A percentile compares a stretch with the other conserved stretches of the same genome.
Conservation (phyloP, 2,113 vertebrate genomes). For the Seriola rivoliana region DNA sequence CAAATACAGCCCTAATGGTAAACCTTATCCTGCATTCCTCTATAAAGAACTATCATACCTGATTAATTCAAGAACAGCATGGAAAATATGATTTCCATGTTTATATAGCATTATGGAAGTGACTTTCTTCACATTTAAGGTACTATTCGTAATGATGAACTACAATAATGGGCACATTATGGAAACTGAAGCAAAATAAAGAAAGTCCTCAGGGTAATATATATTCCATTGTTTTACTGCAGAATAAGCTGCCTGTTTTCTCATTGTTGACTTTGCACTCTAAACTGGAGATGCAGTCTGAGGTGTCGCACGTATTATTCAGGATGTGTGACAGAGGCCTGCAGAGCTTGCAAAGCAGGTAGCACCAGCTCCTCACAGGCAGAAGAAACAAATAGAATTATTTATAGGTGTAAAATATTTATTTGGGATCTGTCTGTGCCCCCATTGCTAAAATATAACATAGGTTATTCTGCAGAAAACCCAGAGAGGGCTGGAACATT, state of each 20-base stretch:
- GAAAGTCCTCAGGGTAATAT: constrained; percentile 46
- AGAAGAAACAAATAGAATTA: constrained; percentile 79
- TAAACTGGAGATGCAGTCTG: constrained; percentile 55
- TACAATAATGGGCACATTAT: constrained; percentile 65
- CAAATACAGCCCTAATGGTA: constrained; percentile 29
- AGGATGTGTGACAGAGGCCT: constrained; percentile 59
- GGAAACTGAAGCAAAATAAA: constrained; percentile 56
- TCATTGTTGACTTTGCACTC: constrained; percentile 54
- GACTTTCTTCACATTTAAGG: constrained; percentile 47
- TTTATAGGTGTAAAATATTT: constrained; percentile 83
- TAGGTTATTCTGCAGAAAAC: constrained; percentile 57
- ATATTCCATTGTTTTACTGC: constrained; percentile 52
- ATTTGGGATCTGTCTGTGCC: constrained; percentile 68
- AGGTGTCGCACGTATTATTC: constrained; percentile 51
- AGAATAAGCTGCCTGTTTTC: constrained; percentile 56
- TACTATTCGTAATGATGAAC: constrained; percentile 51
- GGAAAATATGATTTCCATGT: constrained; percentile 39
- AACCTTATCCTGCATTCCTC: constrained; percentile 13
- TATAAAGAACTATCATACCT: constrained; percentile 39
- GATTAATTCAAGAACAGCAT: constrained; percentile 54
- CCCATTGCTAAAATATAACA: constrained; percentile 68
- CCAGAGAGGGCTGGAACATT: constrained; percentile 29
- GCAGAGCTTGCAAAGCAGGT: constrained; percentile 68
- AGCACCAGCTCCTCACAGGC: constrained; percentile 45
- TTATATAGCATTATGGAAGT: constrained; percentile 35